Evolutionary conservation across 2,888 invertebrate species (phyloP).

Genomic region (Aspidiotus destructor): DNA sequence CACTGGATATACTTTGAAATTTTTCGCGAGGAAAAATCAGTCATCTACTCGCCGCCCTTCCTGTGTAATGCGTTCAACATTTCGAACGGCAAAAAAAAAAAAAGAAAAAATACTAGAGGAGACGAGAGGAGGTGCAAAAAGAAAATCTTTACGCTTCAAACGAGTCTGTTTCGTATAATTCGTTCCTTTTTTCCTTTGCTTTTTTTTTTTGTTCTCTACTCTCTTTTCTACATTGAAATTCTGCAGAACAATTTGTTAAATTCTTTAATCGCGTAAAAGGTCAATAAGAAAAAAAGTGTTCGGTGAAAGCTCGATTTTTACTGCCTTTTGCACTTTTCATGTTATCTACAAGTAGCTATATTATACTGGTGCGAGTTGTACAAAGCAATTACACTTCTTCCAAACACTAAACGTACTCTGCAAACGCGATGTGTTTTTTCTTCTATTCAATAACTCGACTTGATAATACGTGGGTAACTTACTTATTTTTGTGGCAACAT

Average conservation of each 20-base stretch:
- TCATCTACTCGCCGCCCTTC: background rate
- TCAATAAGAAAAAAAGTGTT: background rate
- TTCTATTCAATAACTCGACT: too few relatives aligned
- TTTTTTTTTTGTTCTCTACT: background rate
- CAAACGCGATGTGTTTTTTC: too few relatives aligned
- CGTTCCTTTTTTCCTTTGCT: background rate
- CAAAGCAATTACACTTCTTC: too few relatives aligned
- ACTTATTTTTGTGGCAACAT: too few relatives aligned
- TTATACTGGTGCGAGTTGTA: too few relatives aligned
- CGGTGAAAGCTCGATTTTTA: too few relatives aligned
- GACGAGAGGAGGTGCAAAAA: too few relatives aligned
- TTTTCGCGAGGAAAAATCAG: background rate
- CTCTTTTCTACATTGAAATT: background rate
- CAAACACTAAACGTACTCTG: too few relatives aligned
- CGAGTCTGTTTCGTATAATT: background rate
- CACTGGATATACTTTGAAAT: background rate
- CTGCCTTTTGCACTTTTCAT: too few relatives aligned
- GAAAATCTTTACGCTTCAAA: background rate
- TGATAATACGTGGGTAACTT: too few relatives aligned
- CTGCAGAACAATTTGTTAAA: background rate
- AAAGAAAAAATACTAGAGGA: background rate
- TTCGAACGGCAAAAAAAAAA: background rate
- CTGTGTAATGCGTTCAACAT: background rate
- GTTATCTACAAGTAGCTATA: too few relatives aligned
- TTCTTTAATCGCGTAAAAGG: constrained; percentile 2